Evolutionary conservation across 1,140 invertebrate genomes (phyloP).

Genomic region (Bradynema listronoti): DNA sequence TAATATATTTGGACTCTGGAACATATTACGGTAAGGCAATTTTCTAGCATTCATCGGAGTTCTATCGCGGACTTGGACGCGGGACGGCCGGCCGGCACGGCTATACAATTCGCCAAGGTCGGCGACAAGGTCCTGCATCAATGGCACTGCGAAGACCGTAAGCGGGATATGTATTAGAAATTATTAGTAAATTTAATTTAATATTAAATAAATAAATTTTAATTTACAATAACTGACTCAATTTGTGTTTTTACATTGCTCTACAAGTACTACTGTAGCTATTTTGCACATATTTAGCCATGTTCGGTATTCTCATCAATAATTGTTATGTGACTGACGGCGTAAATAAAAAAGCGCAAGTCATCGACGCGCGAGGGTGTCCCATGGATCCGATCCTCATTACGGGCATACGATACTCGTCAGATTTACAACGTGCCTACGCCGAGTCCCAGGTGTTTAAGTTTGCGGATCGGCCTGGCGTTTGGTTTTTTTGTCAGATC

Average conservation of each 20-base stretch:
- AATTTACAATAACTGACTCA: too few species aligned
- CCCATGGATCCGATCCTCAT: conserved; percentile 51
- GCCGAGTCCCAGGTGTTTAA: conserved; percentile 53
- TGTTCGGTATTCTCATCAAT: conserved; percentile 54
- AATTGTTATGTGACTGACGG: conserved; percentile 58
- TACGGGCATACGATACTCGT: conserved; percentile 55
- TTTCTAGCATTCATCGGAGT: conserved; percentile 47
- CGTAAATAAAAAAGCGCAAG: conserved; percentile 43
- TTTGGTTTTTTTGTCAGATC: conserved; percentile 58
- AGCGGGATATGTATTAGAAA: conserved; percentile 3
- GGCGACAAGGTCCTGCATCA: conserved; percentile 55
- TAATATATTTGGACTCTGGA: too few species aligned
- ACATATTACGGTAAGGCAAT: too few species aligned
- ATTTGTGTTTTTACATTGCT: too few species aligned
- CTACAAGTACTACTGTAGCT: too few species aligned
- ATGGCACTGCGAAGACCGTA: conserved; percentile 56
- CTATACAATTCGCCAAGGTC: conserved; percentile 53
- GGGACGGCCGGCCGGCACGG: conserved; percentile 45
- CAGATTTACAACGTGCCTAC: conserved; percentile 53
- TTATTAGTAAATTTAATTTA: too few species aligned
- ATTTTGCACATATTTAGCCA: conserved; percentile 37
- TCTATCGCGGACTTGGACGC: conserved; percentile 53
- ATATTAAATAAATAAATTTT: too few species aligned
- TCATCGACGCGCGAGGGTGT: conserved; percentile 46
- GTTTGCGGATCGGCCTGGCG: conserved; percentile 50